Base-by-base conservation (phyloP, 2,888 invertebrate genomes). In the Eubasilissa splendida region DNA sequence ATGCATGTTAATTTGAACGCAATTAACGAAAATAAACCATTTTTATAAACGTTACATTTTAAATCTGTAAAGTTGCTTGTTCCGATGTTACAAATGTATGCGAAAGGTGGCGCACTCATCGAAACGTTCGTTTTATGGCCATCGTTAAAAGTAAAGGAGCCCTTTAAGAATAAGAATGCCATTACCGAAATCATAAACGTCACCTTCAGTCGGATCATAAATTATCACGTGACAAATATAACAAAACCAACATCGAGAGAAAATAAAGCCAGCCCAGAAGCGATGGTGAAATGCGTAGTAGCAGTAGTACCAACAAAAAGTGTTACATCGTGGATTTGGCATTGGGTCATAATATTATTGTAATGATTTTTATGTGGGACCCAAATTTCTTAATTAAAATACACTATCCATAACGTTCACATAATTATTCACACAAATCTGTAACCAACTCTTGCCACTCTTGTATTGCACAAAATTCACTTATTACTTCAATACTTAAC, bases 161-260 rank as follows among this genome's bases (percentile, higher is more conserved):
- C 81, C 79, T 81, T 81, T 78, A 83, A 81, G 81, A 81, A 83
- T 79, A 63, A 80, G 80, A 83, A 79, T 73, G 80, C 83, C 83
- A 80, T 83, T 83, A 83, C 83, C 83, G 83, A 81, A 83, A 83
- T 81, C 81, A 83, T 83, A 83, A 83, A 83, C 79, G 83, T 83
- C 83, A 79, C 83, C 52, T 66, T 60, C 81, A 76, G 79, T 71
- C 54, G 73, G 77, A 50, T 71, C 80, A 79, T 83, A 83, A 83
- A 83, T 80, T 79, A 79, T 80, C 76, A 66, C 71, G 75, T 77
- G 79, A 83, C 77, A 81, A 66, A 80, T 73, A 56, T 71, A 79
- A 75, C 75, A 54, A 65, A 68, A 59, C 70, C 53, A 59, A 70
- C 33, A 76, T 70, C 58, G 22, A 42, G 76, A 58, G 70, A 71